Percentiles rank a stretch among this genome's conserved stretches.
Evolutionary conservation across 2,113 vertebrate genomes (phyloP).

Genomic region (Sinocyclocheilus maitianheensis): DNA sequence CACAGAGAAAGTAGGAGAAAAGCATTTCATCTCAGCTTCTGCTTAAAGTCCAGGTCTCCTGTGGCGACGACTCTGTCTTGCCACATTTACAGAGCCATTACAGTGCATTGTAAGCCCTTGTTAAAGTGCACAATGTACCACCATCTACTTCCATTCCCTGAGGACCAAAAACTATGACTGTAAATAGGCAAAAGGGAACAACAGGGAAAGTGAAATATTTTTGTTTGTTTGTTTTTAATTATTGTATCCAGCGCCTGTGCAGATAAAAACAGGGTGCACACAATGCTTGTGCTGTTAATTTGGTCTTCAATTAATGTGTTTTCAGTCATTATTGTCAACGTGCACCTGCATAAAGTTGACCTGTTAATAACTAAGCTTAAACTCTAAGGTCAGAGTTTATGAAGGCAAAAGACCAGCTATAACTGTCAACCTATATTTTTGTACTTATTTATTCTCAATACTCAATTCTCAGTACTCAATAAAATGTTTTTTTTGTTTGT

Average conservation of each 20-base stretch:
- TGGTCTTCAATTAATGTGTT: background rate
- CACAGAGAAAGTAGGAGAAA: constrained; percentile 31
- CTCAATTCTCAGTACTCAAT: background rate
- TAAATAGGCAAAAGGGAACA: background rate
- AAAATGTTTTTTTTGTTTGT: background rate
- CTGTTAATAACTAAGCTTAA: background rate
- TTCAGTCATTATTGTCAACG: background rate
- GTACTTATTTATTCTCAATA: background rate
- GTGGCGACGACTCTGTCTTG: constrained; percentile 42
- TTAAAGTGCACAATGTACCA: constrained; percentile 45
- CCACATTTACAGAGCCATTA: constrained; percentile 51
- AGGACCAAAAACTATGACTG: constrained; percentile 32
- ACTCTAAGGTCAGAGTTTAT: background rate
- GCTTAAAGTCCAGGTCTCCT: constrained; percentile 39
- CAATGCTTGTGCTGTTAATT: background rate
- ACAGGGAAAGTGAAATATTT: background rate
- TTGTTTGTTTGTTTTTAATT: background rate
- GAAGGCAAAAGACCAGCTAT: too few species aligned
- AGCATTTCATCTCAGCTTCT: constrained; percentile 43
- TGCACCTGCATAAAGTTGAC: background rate
- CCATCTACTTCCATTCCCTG: constrained; percentile 38
- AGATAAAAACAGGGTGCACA: background rate
- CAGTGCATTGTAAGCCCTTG: constrained; percentile 41
- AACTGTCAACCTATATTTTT: too few species aligned
- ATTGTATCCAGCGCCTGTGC: background rate